These are phyloP conservation scores for Teleiodes luculella DNA, from an alignment of 2,888 invertebrate genomes.

Conservation along the genomic window DNA sequence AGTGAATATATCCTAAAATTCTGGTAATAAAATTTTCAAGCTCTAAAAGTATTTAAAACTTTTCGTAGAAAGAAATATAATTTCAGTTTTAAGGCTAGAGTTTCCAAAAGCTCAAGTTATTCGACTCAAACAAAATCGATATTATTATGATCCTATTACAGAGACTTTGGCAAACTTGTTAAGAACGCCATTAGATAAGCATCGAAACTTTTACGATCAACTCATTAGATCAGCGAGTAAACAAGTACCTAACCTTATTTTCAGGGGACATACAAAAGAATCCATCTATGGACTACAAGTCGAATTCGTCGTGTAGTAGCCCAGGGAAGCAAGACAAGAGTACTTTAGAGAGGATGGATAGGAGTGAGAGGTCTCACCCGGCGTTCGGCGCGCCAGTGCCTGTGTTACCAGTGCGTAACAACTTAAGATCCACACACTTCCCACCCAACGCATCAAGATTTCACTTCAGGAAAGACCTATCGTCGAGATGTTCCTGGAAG, in stretches of 20 bases:
- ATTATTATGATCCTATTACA: conserved; percentile 10
- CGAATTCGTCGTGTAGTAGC: conserved; percentile 92
- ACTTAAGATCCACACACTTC: conserved; percentile 85
- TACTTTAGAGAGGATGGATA: conserved; percentile 72
- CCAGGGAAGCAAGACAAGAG: conserved; percentile 81
- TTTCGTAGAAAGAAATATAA: conserved; percentile 9
- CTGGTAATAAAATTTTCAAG: conserved; percentile 9
- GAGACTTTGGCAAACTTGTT: conserved; percentile 12
- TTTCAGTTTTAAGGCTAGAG: conserved; percentile 7
- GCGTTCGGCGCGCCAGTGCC: conserved; percentile 84
- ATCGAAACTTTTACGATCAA: background rate
- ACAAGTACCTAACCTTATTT: background rate
- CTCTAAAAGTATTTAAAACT: conserved; percentile 11
- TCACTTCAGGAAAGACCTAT: conserved; percentile 92
- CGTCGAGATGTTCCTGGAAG: conserved; percentile 93
- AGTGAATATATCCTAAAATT: background rate
- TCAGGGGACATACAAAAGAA: conserved; percentile 92
- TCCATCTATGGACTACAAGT: conserved; percentile 92
- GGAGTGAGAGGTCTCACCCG: conserved; percentile 81
- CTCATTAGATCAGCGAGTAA: conserved; percentile 3
- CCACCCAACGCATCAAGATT: conserved; percentile 85
- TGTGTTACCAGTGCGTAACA: conserved; percentile 86
- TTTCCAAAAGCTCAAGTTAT: conserved; percentile 9
- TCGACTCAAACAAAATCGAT: conserved; percentile 10
- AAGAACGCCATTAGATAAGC: conserved; percentile 16